These are phyloP conservation scores for Chlorops oryzae DNA, from an alignment of 1,140 invertebrate genomes.

Conservation along the genomic window DNA sequence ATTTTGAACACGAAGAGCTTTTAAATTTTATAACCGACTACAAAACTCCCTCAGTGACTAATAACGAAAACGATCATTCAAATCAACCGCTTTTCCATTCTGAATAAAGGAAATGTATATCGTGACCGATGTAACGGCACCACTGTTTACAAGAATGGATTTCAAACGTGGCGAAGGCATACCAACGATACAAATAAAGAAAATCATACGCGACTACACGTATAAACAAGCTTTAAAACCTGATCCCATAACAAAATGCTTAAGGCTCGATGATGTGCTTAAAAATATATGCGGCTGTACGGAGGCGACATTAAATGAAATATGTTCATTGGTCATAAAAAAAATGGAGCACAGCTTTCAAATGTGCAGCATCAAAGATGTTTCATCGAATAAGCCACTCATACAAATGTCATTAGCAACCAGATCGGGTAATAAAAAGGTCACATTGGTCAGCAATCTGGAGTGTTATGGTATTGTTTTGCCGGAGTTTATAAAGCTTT, in stretches of 20 bases:
- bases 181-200: slow-evolving; percentile 60
- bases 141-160: slow-evolving; percentile 46
- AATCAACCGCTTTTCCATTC: slow-evolving; percentile 39
- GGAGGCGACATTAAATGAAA: slow-evolving; percentile 61
- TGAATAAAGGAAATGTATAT: slow-evolving; percentile 59
- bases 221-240: slow-evolving; percentile 63
- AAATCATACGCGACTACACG: slow-evolving; percentile 71
- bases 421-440: slow-evolving; percentile 85
- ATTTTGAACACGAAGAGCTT: slow-evolving; percentile 53
- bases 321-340: slow-evolving; percentile 61
- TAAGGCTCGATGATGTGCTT: slow-evolving; percentile 46
- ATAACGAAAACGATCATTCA: slow-evolving; percentile 18
- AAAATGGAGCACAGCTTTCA: slow-evolving; percentile 73
- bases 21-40: slow-evolving; percentile 44
- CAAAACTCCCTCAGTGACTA: slow-evolving; percentile 17
- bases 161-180: slow-evolving; percentile 71
- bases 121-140: slow-evolving; percentile 50
- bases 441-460: slow-evolving; percentile 82
- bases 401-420: slow-evolving; percentile 72
- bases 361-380: slow-evolving; percentile 51
- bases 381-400: slow-evolving; percentile 70
- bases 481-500: slow-evolving; percentile 70
- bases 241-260: slow-evolving; percentile 39
- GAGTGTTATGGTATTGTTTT: slow-evolving; percentile 78
- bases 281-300: slow-evolving; percentile 38